A percentile compares a stretch with the other conserved stretches of the same genome.
Evolutionary conservation across 2,888 invertebrate species (phyloP).

Genomic region (Fissipunctia ypsillon): DNA sequence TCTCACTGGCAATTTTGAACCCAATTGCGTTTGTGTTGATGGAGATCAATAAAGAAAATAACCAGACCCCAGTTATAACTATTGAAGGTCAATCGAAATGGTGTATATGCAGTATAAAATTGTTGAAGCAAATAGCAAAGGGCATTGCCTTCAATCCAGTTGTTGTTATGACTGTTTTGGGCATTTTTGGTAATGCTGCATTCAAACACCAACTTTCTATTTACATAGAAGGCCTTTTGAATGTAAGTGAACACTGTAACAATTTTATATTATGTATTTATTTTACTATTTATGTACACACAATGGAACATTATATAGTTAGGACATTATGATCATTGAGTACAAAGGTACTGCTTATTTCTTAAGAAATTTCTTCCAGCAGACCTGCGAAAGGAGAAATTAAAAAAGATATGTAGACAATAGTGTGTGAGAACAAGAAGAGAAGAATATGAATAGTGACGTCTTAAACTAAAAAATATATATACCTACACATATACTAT

Average conservation of each 20-base stretch:
- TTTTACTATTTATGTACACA: no score
- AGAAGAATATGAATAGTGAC: no score
- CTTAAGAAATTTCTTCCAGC: no score
- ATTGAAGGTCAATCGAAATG: slow-evolving; percentile 69
- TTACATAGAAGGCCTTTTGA: slow-evolving; percentile 93
- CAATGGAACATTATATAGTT: no score
- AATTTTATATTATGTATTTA: background rate
- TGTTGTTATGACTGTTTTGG: slow-evolving; percentile 97
- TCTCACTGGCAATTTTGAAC: slow-evolving; percentile 97
- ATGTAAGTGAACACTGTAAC: slow-evolving; percentile 87
- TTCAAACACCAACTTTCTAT: slow-evolving; percentile 95
- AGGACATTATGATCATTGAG: no score
- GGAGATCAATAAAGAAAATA: slow-evolving; percentile 93
- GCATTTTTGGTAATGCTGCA: slow-evolving; percentile 95
- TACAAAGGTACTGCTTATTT: no score
- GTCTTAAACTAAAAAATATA: no score
- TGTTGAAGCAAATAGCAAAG: slow-evolving; percentile 89
- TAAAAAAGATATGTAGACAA: no score
- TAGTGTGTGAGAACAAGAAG: no score
- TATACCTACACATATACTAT: no score
- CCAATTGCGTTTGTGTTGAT: slow-evolving; percentile 97
- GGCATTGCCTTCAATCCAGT: slow-evolving; percentile 97
- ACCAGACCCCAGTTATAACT: slow-evolving; percentile 70
- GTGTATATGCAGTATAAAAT: slow-evolving; percentile 79
- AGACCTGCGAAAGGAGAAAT: no score